These are phyloP conservation scores for Hephaestus fuliginosus DNA, from an alignment of 2,797 vertebrate genomes.

Conservation along the genomic window DNA sequence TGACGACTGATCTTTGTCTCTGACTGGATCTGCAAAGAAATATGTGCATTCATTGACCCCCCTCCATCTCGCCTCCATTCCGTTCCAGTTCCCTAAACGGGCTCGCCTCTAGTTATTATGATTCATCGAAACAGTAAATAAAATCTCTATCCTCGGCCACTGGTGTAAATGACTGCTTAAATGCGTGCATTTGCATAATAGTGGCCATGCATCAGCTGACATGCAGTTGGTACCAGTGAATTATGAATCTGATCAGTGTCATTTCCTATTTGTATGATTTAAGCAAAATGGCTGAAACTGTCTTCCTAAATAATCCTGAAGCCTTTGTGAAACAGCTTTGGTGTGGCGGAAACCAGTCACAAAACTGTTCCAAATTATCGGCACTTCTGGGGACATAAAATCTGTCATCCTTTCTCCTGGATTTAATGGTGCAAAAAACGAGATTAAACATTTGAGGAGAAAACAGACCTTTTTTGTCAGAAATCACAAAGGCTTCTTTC, in stretches of 20 bases:
- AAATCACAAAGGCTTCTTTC: background rate
- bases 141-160: conserved; percentile 57
- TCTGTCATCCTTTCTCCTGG: conserved; percentile 28
- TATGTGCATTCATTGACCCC: conserved; percentile 65
- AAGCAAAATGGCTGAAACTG: conserved; percentile 49
- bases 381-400: conserved; percentile 38
- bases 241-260: conserved; percentile 72
- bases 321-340: conserved; percentile 42
- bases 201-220: conserved; percentile 64
- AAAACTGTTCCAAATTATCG: conserved; percentile 48
- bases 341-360: conserved; percentile 33
- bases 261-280: conserved; percentile 69
- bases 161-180: conserved; percentile 69
- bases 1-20: conserved; percentile 62
- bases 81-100: conserved; percentile 48
- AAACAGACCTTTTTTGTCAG: background rate
- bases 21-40: conserved; percentile 45
- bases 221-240: conserved; percentile 53
- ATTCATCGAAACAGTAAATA: conserved; percentile 78
- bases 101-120: conserved; percentile 61
- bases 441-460: conserved; percentile 16
- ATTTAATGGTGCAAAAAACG: conserved; percentile 33
- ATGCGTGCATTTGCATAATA: conserved; percentile 73
- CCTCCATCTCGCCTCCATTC: conserved; percentile 40
- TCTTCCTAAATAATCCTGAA: conserved; percentile 56